Percentiles rank a stretch among this genome's conserved stretches.
Conservation (phyloP, 2,797 vertebrate species). For the Xiphorhynchus erythropygius region DNA sequence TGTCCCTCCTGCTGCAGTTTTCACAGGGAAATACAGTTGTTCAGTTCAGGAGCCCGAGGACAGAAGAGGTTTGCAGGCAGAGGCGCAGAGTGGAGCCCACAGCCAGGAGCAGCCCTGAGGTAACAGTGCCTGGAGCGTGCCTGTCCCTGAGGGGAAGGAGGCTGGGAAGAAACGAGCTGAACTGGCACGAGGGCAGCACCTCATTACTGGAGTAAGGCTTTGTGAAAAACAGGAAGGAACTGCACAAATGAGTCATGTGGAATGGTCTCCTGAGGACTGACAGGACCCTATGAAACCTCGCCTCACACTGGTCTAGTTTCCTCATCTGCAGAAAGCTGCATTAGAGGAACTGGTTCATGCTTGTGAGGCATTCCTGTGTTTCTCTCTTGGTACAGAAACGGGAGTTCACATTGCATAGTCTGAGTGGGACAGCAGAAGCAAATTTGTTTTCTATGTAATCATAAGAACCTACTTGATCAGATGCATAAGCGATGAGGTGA, state of each 20-base stretch:
- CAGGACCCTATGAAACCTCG: neutral
- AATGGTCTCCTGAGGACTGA: neutral
- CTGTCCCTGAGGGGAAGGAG: neutral
- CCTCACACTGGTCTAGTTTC: neutral
- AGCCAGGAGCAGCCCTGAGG: neutral
- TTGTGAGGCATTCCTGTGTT: neutral
- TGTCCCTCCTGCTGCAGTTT: neutral
- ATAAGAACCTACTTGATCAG: constrained; percentile 84
- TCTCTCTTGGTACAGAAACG: neutral
- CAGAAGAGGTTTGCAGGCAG: neutral
- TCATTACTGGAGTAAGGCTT: neutral
- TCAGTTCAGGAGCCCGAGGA: neutral
- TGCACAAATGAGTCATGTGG: neutral
- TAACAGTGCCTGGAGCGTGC: fast-evolving
- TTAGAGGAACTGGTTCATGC: neutral
- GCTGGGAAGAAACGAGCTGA: neutral
- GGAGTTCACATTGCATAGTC: neutral
- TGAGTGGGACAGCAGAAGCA: neutral
- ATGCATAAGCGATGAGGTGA: constrained; percentile 88
- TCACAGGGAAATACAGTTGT: neutral
- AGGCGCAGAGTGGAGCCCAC: neutral
- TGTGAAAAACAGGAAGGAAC: constrained; percentile 14
- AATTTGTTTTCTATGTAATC: neutral
- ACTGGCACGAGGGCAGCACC: neutral
- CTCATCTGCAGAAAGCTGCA: neutral